phyloP scores from a whole-genome alignment of 2,797 vertebrate species.

The Calcarius lapponicus region DNA sequence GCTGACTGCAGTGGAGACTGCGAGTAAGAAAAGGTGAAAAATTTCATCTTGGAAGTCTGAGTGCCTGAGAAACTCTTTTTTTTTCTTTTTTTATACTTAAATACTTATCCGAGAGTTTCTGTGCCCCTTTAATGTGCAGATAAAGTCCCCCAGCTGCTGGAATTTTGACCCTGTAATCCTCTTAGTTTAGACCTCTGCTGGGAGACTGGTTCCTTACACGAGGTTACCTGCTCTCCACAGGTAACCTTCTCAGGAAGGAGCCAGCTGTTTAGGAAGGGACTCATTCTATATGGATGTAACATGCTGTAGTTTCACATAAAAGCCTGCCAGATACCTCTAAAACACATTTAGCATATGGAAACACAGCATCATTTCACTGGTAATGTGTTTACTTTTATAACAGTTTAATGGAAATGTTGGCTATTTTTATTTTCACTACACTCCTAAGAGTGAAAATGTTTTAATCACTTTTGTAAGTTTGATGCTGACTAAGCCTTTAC shows the following conservation, averaged over 20 bases:
- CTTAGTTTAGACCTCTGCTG: constrained; percentile 25
- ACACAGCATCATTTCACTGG: not conserved
- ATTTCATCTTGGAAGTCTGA: not conserved
- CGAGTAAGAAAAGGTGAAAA: not conserved
- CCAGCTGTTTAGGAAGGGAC: not conserved
- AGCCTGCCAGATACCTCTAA: not conserved
- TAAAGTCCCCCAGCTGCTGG: constrained; percentile 22
- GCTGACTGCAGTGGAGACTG: not conserved
- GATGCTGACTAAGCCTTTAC: constrained; percentile 40
- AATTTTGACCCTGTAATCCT: constrained; percentile 57
- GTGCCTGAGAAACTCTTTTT: constrained; percentile 4
- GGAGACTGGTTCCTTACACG: not conserved
- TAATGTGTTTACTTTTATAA: not conserved
- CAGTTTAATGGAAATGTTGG: not conserved
- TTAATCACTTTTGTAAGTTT: not conserved
- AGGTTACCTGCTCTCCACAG: not conserved
- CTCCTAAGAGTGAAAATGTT: not conserved
- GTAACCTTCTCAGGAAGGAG: not conserved
- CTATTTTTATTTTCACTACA: not conserved
- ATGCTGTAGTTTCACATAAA: not conserved
- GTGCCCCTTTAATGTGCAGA: not conserved
- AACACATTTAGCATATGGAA: not conserved
- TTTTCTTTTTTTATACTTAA: not conserved
- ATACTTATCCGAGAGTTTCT: not conserved
- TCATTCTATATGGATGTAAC: not conserved